Conservation (phyloP, 2,888 invertebrate genomes). For the Troilus luridus region DNA sequence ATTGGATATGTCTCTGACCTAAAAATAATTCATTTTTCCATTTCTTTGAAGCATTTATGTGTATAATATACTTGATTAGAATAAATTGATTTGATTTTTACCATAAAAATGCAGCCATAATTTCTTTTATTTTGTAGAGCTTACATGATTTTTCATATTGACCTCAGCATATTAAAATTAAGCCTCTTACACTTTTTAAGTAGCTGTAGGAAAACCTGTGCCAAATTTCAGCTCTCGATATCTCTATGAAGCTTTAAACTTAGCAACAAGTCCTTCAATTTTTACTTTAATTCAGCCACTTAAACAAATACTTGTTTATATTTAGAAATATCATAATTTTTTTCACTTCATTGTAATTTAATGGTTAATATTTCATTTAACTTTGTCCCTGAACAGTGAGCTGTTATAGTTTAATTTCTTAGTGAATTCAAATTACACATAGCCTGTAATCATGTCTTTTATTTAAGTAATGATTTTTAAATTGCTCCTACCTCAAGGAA, state of each 20-base stretch:
- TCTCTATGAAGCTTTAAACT: not conserved
- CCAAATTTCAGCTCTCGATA: not conserved
- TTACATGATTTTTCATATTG: not conserved
- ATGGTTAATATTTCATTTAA: not conserved
- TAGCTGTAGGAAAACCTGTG: not conserved
- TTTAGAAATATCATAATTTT: not conserved
- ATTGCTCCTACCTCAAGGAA: not conserved
- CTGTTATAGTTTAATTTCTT: not conserved
- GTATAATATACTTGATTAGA: not conserved
- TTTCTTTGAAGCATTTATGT: no score
- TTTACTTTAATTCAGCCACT: not conserved
- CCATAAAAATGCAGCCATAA: not conserved
- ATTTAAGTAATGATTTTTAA: not conserved
- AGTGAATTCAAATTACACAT: not conserved
- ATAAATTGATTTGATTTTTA: not conserved
- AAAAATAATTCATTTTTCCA: no score
- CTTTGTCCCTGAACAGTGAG: not conserved
- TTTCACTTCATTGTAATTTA: slow-evolving; percentile 5
- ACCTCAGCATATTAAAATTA: not conserved
- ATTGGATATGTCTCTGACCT: no score
- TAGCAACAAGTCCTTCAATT: not conserved
- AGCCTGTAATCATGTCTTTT: not conserved
- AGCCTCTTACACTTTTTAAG: not conserved
- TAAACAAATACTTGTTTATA: not conserved
- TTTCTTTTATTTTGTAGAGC: not conserved